A percentile compares a stretch with the other conserved stretches of the same genome.
Evolutionary conservation across 2,888 invertebrate species (phyloP).

Genomic region (Petrolisthes manimaculis): DNA sequence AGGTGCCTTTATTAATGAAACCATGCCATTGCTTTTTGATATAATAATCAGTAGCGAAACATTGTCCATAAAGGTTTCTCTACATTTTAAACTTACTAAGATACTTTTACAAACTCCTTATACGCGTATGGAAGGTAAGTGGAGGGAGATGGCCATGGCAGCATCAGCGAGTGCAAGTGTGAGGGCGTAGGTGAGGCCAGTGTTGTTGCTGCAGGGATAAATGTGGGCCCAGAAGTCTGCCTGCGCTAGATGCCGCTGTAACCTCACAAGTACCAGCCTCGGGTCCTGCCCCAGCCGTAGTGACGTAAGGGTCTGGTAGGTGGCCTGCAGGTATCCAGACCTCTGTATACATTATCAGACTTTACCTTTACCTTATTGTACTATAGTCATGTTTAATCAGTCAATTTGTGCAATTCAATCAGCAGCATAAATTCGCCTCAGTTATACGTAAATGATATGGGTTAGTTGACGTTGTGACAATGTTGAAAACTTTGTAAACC

Average conservation of each 20-base stretch:
- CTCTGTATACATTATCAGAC: background rate
- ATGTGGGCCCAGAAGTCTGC: constrained; percentile 23
- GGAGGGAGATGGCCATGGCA: constrained; percentile 15
- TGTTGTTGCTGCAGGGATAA: constrained; percentile 24
- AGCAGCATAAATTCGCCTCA: too few relatives aligned
- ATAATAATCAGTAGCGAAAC: too few relatives aligned
- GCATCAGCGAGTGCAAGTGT: constrained; percentile 13
- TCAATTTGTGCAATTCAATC: too few relatives aligned
- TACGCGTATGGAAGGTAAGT: background rate
- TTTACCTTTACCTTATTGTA: background rate
- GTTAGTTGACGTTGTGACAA: too few relatives aligned
- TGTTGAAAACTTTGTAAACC: too few relatives aligned
- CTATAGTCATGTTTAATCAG: background rate
- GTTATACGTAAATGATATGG: too few relatives aligned
- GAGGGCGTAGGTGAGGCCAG: constrained; percentile 27
- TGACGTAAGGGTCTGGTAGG: constrained; percentile 1
- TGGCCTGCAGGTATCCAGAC: background rate
- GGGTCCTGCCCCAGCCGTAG: constrained; percentile 14
- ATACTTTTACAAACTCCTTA: too few relatives aligned
- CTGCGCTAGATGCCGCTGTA: constrained; percentile 14
- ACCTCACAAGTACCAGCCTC: constrained; percentile 2
- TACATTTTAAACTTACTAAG: too few relatives aligned
- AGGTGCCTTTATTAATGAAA: too few relatives aligned
- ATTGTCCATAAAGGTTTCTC: too few relatives aligned
- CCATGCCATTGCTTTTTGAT: too few relatives aligned